Evolutionary conservation across 2,113 vertebrate species (phyloP), one percentile per base, ranked within the genome.

Genomic region (Tragulus kanchil): DNA sequence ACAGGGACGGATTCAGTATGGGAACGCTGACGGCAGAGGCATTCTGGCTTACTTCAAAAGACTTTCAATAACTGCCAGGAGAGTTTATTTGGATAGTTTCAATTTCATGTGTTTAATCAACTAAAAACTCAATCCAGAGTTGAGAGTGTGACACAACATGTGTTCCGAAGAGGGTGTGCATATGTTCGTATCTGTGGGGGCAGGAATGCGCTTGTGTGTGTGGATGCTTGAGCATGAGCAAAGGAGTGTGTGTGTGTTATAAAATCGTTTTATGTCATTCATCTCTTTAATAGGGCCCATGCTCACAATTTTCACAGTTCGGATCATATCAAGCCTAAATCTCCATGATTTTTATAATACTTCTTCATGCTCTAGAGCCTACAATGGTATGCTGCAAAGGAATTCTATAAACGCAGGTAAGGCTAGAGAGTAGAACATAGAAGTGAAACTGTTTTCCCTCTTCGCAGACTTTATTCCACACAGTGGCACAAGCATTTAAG

Each of bases 11-110:
- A 98, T 96, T 97, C 97, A 96, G 95, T 95, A 90, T 84, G 97
- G 97, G 97, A 98, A 97, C 92, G 93, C 6, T 95, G 96, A 93
- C 96, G 94, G 73, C 59, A 79, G 77, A 91, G 85, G 88, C 95
- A 79, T 94, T 97, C 98, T 98, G 97, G 96, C 85, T 98, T 96
- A 94, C 96, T 98, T 98, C 98, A 98, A 97, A 98, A 97, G 97
- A 84, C 96, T 97, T 98, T 97, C 97, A 93, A 90, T 98, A 97
- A 96, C 97, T 97, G 97, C 97, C 97, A 97, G 91, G 71, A 97
- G 78, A 97, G 98, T 98, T 98, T 98, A 98, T 98, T 98, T 98
- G 96, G 97, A 97, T 97, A 98, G 97, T 94, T 97, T 97, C 97
- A 96, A 92, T 98, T 98, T 98, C 97, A 86, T 97, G 93, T 94